These are phyloP conservation scores for Phragmatobia fuliginosa DNA, from an alignment of 2,888 invertebrate genomes.

Conservation along the genomic window DNA sequence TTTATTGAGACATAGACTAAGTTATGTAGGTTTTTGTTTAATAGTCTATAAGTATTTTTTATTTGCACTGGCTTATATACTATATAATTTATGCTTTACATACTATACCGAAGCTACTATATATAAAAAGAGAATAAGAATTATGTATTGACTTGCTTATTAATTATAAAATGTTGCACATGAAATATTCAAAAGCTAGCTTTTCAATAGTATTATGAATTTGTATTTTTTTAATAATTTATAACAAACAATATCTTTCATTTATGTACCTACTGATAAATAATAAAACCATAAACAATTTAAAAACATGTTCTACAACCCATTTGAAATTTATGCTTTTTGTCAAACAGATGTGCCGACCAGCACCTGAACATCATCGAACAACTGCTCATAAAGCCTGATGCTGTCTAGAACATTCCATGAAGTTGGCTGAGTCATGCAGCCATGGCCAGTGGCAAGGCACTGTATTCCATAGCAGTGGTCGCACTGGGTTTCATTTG, in stretches of 20 bases:
- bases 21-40: background rate
- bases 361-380: conserved; percentile 39
- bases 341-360: conserved; percentile 62
- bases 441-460: conserved; percentile 89
- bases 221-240: background rate
- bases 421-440: conserved; percentile 81
- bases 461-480: conserved; percentile 89
- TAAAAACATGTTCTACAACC: background rate
- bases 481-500: conserved; percentile 91
- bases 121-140: background rate
- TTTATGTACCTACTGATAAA: background rate
- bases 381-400: conserved; percentile 62
- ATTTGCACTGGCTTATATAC: too few relatives aligned
- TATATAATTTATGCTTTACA: too few relatives aligned
- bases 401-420: conserved; percentile 67
- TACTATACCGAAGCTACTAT: too few relatives aligned
- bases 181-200: too few relatives aligned
- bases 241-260: background rate
- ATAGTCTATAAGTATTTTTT: background rate
- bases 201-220: background rate
- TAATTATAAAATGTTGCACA: background rate
- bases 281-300: background rate
- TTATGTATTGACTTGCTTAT: background rate
- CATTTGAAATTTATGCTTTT: conserved; percentile 22
- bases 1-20: too few relatives aligned